Conservation (phyloP, 2,888 invertebrate genomes). For the Perithous albicinctus region DNA sequence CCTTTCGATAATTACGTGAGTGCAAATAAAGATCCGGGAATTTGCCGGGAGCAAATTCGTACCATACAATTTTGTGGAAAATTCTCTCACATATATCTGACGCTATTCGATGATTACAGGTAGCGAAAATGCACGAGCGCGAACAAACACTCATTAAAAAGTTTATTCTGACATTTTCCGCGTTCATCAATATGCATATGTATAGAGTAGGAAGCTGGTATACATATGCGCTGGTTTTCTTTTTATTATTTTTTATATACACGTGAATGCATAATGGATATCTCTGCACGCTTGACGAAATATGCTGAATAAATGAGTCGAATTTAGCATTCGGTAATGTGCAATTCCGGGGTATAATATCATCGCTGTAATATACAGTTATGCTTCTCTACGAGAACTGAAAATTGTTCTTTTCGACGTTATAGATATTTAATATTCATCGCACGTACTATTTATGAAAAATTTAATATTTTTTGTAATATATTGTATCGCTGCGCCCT, state of each 20-base stretch:
- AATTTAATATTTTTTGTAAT: neutral
- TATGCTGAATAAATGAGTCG: constrained; percentile 20
- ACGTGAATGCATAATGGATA: neutral
- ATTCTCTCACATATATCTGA: neutral
- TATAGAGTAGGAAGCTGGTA: neutral
- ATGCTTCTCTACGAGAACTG: neutral
- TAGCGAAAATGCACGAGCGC: constrained; percentile 32
- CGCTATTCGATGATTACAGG: constrained; percentile 14
- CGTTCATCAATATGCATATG: constrained; percentile 23
- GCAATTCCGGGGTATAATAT: neutral
- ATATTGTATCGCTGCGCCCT: no score
- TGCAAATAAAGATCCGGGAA: constrained; percentile 36
- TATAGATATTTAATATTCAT: no score
- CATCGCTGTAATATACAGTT: neutral
- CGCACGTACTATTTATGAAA: neutral
- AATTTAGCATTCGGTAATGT: constrained; percentile 18
- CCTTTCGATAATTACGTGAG: neutral
- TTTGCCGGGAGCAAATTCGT: neutral
- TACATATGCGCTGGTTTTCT: no score
- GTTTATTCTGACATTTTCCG: constrained; percentile 29
- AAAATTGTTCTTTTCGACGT: no score
- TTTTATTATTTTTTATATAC: constrained; percentile 17
- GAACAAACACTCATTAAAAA: constrained; percentile 61
- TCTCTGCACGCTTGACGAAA: constrained; percentile 5
- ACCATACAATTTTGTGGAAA: neutral